phyloP scores from a whole-genome alignment of 2,113 vertebrate species.

The Galbula dea region DNA sequence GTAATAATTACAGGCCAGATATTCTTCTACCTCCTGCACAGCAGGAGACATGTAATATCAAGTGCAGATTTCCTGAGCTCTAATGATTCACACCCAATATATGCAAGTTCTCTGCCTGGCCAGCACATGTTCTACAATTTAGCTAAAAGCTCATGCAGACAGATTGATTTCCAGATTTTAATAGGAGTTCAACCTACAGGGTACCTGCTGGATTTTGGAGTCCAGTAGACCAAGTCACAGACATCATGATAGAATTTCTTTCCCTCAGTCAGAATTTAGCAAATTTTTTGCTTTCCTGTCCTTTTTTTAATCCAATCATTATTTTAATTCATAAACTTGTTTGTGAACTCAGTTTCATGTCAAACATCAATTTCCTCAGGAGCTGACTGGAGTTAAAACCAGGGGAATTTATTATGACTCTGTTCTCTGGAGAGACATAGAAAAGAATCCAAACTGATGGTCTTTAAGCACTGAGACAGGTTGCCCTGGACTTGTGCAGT shows the following conservation, averaged over 20 bases:
- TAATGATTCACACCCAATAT: not conserved
- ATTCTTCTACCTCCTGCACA: not conserved
- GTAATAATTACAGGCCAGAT: slow-evolving; percentile 31
- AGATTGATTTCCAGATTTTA: not conserved
- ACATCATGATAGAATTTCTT: not conserved
- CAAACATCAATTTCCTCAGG: not conserved
- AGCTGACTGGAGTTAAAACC: not conserved
- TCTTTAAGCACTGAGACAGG: not conserved
- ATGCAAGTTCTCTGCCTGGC: not conserved
- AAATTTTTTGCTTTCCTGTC: not conserved
- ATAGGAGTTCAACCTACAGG: not conserved
- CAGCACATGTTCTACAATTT: not conserved
- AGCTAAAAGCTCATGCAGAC: not conserved
- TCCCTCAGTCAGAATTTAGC: not conserved
- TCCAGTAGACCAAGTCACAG: not conserved
- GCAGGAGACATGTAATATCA: not conserved
- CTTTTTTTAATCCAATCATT: not conserved
- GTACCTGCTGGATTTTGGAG: not conserved
- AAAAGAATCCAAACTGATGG: not conserved
- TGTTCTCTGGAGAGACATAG: not conserved
- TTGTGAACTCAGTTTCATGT: not conserved
- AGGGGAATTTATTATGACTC: not conserved
- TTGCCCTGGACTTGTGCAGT: not conserved
- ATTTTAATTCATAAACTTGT: not conserved
- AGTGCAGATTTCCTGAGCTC: not conserved